Evolutionary conservation across 2,888 invertebrate species (phyloP), one percentile per base, ranked within the genome.

Genomic region (Xestoiulus laeticollis): DNA sequence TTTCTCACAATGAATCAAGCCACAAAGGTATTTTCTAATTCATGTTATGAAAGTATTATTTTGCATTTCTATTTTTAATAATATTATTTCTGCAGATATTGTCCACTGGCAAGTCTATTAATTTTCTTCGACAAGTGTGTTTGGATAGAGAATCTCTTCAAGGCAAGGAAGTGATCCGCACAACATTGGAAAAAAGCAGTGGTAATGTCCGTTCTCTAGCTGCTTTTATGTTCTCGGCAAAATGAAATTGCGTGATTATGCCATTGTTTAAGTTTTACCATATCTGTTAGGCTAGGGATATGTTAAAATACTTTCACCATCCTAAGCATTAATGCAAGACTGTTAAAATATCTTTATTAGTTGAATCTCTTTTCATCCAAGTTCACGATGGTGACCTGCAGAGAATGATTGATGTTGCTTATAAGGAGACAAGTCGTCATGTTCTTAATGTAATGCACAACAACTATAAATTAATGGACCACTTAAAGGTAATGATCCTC

Each of bases 81-180:
- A 8, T 78, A 78, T 78, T 78, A 8, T 10, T 14, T 22, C 10
- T 26, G 4, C 89, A 92, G 93, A 97, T 99, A 90, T 93, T 98
- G 83, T 96, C 97, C 32, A 97, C 98, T 1, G 99, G 99, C 87
- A 99, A 99, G 92, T 97, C 97, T 91, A 97, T 99, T 88, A 98
- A 98, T 92, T 99, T 98, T 92, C 94, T 99, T 91, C 94, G 97
- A 30, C 96, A 97, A 92, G 96, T 98, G 86, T 98, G 99, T 92
- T 95, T 96, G 90, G 96, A 97, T 89, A 91, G 92, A 90, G 89
- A 90, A 26, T 90, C 90, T 53, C 90, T 91, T 78, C 90, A 90
- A 10, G 91, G 91, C 32, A 89, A 91, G 87, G 90, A 91, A 83
- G 90, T 90, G 68, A 90, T 91, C 38, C 89, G 88, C 6, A 88